Evolutionary conservation across 2,113 vertebrate species (phyloP).

Genomic region (Toxotes chatareus): DNA sequence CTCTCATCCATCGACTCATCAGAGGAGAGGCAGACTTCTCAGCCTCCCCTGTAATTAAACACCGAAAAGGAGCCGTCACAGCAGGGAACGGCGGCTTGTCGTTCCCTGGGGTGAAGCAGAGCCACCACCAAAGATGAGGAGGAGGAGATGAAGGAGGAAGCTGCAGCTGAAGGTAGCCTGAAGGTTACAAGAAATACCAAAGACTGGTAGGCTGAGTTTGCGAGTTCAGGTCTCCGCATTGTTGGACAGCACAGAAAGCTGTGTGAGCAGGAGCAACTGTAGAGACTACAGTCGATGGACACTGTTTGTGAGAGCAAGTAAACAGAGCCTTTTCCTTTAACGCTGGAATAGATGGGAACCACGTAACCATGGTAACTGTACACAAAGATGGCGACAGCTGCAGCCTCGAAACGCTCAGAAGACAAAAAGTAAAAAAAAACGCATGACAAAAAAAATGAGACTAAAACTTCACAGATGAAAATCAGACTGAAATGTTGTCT

Average conservation of each 20-base stretch:
- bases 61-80: constrained; percentile 63
- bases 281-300: no score
- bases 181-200: constrained; percentile 40
- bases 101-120: constrained; percentile 67
- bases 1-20: constrained; percentile 61
- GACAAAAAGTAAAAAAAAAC: no score
- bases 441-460: no score
- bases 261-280: neutral
- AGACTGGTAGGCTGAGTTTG: constrained; percentile 12
- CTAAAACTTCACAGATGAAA: no score
- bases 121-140: constrained; percentile 61
- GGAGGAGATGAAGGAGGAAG: constrained; percentile 58
- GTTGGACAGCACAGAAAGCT: neutral
- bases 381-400: no score
- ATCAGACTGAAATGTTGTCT: no score
- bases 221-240: neutral
- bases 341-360: no score
- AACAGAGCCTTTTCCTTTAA: no score
- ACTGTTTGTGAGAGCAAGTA: no score
- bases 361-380: no score
- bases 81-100: constrained; percentile 60
- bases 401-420: no score
- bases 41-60: constrained; percentile 84
- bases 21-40: constrained; percentile 69
- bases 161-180: constrained; percentile 49